These are phyloP conservation scores for Drosophila maculinotata DNA, from an alignment of 2,888 invertebrate genomes.

Conservation along the genomic window DNA sequence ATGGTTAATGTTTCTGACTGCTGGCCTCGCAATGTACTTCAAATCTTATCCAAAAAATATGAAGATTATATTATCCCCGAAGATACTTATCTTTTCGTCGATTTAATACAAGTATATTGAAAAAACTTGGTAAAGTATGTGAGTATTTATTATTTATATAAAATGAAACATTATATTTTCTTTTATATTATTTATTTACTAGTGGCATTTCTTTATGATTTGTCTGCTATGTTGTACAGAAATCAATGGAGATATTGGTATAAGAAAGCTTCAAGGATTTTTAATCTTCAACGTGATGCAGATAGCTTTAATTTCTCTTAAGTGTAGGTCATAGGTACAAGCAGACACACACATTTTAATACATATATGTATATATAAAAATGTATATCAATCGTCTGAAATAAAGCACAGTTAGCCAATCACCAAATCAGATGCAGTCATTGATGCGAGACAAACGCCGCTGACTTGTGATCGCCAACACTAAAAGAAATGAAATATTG, in stretches of 20 bases:
- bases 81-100: too few species aligned
- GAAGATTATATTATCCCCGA: too few species aligned
- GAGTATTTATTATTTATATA: too few species aligned
- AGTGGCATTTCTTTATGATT: too few species aligned
- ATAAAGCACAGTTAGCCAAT: slow-evolving; percentile 36
- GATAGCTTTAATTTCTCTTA: not conserved
- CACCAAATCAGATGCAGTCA: slow-evolving; percentile 23
- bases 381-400: not conserved
- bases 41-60: too few species aligned
- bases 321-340: not conserved
- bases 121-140: too few species aligned
- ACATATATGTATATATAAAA: not conserved
- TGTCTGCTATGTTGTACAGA: too few species aligned
- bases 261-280: not conserved
- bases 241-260: too few species aligned
- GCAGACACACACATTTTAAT: not conserved
- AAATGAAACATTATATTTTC: too few species aligned
- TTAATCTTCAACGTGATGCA: not conserved
- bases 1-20: not conserved
- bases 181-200: too few species aligned
- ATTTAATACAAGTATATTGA: too few species aligned
- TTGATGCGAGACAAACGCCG: slow-evolving; percentile 31
- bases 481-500: slow-evolving; percentile 31
- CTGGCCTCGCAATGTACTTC: not conserved
- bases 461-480: slow-evolving; percentile 15